Base-by-base conservation (phyloP, 1,140 invertebrate species). In the Drosophila tropicalis region DNA sequence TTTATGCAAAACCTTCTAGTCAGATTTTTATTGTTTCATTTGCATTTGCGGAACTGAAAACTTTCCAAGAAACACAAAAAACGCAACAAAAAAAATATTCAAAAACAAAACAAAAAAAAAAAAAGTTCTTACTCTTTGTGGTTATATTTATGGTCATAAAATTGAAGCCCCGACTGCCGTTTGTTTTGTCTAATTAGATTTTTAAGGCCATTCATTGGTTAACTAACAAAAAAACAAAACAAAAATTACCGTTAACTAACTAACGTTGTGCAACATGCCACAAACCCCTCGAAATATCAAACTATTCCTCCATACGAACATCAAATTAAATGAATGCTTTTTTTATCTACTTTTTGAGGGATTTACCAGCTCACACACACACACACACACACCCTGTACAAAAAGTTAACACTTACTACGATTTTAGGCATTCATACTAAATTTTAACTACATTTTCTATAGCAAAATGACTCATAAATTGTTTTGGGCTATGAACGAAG, bases 101-200 rank as follows among this genome's bases (percentile, higher is more conserved):
- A 29, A 29, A 66, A 68, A 51, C 64, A 19, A 58, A 58, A 25
- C 29, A 70, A 70, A 61, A 39, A 34, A 17, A 58, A 39, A 70
- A 71, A 61, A 61, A 10, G 71, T 81, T 82, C 81, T 76, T 54
- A 7, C 29, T 62, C 44, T 68, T 76, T 44, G 55, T 34, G 40
- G 56, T 55, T 61, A 54, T 62, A 58, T 80, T 79, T 80, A 77
- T 85, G 77, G 64, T 67, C 78, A 85, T 81, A 76, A 67, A 65
- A 51, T n/a, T 57, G 44, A 62, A 62, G 13, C n/a, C 10, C 15
- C 15, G 15, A 70, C 62, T 6, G 29, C 62, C 62, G 70, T 76
- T 73, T 66, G 41, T 57, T 75, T 65, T 77, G 81, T 73, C 81
- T 85, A 85, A 85, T 85, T 86, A 85, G 82, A 79, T 82, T 86